phyloP scores from a whole-genome alignment of 2,113 vertebrate genomes.

The Ptychochromis oligacanthus region DNA sequence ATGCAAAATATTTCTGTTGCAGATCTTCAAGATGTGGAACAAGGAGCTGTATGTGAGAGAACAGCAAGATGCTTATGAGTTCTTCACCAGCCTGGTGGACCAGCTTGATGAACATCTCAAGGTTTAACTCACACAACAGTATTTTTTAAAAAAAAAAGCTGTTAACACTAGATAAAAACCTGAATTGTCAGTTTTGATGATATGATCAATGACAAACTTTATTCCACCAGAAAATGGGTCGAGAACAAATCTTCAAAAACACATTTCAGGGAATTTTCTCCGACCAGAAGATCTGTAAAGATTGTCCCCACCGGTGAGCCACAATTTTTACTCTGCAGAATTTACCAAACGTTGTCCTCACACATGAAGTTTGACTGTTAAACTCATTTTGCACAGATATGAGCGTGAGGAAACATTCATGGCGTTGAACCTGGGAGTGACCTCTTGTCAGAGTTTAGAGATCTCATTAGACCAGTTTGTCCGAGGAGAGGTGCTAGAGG shows the following conservation, averaged over 20 bases:
- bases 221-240: slow-evolving; percentile 93
- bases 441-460: slow-evolving; percentile 97
- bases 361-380: background rate
- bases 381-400: slow-evolving; percentile 79
- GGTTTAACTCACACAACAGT: slow-evolving; percentile 73
- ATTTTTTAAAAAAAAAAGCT: background rate
- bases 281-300: slow-evolving; percentile 99
- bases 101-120: slow-evolving; percentile 98
- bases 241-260: slow-evolving; percentile 99
- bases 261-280: slow-evolving; percentile 99
- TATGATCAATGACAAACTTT: background rate
- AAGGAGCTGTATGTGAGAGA: slow-evolving; percentile 96
- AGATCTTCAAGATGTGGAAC: slow-evolving; percentile 99
- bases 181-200: background rate
- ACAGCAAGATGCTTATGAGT: slow-evolving; percentile 98
- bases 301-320: slow-evolving; percentile 94
- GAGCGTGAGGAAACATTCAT: slow-evolving; percentile 98
- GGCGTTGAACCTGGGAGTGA: slow-evolving; percentile 97
- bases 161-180: background rate
- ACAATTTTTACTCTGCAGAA: background rate
- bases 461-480: slow-evolving; percentile 99
- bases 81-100: slow-evolving; percentile 98
- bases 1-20: background rate
- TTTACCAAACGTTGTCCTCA: background rate
- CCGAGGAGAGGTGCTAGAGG: slow-evolving; percentile 97